phyloP scores from a whole-genome alignment of 2,113 vertebrate species.

The Macrotus californicus region DNA sequence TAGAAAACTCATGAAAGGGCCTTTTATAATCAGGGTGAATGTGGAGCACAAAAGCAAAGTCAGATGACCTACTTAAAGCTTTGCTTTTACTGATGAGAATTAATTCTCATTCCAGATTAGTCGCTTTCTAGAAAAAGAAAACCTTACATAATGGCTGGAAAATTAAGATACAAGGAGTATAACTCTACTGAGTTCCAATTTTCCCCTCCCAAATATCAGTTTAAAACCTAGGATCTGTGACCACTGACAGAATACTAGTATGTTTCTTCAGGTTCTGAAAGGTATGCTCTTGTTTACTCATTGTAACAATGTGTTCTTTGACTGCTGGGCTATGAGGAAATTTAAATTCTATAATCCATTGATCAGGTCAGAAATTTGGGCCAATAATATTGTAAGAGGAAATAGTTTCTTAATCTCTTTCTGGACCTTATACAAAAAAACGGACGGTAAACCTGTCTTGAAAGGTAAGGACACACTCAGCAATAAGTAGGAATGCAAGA shows the following conservation, averaged over 20 bases:
- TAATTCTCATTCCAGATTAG: slow-evolving; percentile 75
- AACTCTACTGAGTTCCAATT: slow-evolving; percentile 12
- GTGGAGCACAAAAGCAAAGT: slow-evolving; percentile 62
- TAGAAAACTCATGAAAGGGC: slow-evolving; percentile 68
- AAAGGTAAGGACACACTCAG: background rate
- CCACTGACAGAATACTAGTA: background rate
- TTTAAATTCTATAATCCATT: slow-evolving; percentile 25
- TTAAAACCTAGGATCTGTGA: background rate
- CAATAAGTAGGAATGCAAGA: background rate
- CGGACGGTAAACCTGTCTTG: background rate
- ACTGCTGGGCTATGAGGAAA: background rate
- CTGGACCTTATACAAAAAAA: slow-evolving; percentile 17
- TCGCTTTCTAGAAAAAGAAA: slow-evolving; percentile 70
- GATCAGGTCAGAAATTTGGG: background rate
- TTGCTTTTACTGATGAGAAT: slow-evolving; percentile 71
- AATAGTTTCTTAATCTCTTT: slow-evolving; percentile 24
- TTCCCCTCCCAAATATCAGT: slow-evolving; percentile 19
- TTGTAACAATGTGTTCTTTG: background rate
- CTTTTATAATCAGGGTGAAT: slow-evolving; percentile 65
- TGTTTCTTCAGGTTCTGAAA: background rate
- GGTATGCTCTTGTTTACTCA: background rate
- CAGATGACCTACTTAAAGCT: slow-evolving; percentile 70
- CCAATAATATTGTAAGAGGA: slow-evolving; percentile 31
- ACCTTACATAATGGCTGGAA: slow-evolving; percentile 41
- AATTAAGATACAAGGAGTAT: slow-evolving; percentile 49